Evolutionary conservation across 1,140 invertebrate genomes (phyloP), one percentile per base, ranked within the genome.

Genomic region (Drosophila ogumai): DNA sequence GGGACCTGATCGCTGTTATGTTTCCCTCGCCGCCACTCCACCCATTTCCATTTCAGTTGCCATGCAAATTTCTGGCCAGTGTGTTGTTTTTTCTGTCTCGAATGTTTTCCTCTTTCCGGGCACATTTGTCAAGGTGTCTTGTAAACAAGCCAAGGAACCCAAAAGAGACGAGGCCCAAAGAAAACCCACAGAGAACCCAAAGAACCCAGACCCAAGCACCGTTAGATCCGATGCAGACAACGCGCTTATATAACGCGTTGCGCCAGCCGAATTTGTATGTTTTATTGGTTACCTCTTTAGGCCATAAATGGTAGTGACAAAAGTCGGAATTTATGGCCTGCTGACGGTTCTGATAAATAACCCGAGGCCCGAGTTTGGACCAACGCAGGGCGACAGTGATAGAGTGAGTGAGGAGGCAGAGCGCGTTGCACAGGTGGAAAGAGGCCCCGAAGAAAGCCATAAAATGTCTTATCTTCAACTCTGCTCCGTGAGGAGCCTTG

Each of bases 51-150:
- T 81, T 57, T 79, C 58, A 66, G 64, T 77, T 61, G 58, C 64
- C 64, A 66, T 78, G 69, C 69, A 73, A 73, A 73, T 75, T 64
- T 75, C 58, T 63, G 57, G 3, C n/a, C 25, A 54, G 52, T 32
- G 50, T 65, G 56, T 64, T 75, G 52, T 74, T 75, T 54, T 78
- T 66, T 65, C 52, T 50, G 55, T 19, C 54, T 73, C 82, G 76
- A 69, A 72, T 76, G 67, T 73, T 85, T 49, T 79, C 57, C 52
- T 66, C 57, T 87, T 87, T 87, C 80, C 84, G 82, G 80, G 80
- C 82, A 80, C 85, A 88, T 88, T 88, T 88, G 85, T 88, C 84
- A 90, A 77, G 60, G 72, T 82, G 38, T 65, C 84, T 74, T 84
- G 80, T 88, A 81, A 87, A 84, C 84, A 88, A 80, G 76, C 49